Evolutionary conservation across 2,888 invertebrate species (phyloP).

Genomic region (Anthophora plumipes): DNA sequence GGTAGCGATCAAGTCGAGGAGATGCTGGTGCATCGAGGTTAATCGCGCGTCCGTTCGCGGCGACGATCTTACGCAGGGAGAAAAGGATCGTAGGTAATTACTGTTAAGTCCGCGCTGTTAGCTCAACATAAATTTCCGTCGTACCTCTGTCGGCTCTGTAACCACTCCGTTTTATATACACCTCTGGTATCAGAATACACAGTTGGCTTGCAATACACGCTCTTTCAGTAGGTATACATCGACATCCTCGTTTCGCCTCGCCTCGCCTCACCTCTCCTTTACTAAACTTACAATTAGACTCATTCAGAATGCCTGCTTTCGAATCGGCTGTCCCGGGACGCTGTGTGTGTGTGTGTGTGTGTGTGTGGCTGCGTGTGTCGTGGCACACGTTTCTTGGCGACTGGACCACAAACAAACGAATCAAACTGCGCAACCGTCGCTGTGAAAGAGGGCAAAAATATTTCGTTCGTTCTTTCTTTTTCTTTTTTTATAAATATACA

Average conservation of each 20-base stretch:
- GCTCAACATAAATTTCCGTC: constrained; percentile 23
- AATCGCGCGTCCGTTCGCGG: constrained; percentile 27
- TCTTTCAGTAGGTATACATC: constrained; percentile 33
- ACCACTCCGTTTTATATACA: not conserved
- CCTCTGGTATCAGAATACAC: not conserved
- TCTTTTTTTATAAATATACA: too few relatives aligned
- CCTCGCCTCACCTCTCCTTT: constrained; percentile 44
- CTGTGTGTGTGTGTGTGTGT: too few relatives aligned
- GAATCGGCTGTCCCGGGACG: constrained; percentile 60
- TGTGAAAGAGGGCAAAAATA: constrained; percentile 9
- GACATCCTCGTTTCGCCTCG: constrained; percentile 30
- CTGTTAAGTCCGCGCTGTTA: constrained; percentile 16
- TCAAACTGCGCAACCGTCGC: constrained; percentile 6
- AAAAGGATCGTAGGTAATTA: constrained; percentile 30
- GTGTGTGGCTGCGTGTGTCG: constrained; percentile 45
- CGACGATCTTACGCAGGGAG: constrained; percentile 8
- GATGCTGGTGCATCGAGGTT: constrained; percentile 21
- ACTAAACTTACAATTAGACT: constrained; percentile 74
- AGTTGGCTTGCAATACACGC: constrained; percentile 40
- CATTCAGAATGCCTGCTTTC: constrained; percentile 73
- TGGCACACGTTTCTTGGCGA: constrained; percentile 51
- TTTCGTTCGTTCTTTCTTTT: too few relatives aligned
- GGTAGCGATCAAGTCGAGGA: not conserved
- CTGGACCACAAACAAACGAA: constrained; percentile 48
- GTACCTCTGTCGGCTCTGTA: not conserved